Base-by-base conservation (phyloP, 2,113 vertebrate species). In the Vicugna pacos region DNA sequence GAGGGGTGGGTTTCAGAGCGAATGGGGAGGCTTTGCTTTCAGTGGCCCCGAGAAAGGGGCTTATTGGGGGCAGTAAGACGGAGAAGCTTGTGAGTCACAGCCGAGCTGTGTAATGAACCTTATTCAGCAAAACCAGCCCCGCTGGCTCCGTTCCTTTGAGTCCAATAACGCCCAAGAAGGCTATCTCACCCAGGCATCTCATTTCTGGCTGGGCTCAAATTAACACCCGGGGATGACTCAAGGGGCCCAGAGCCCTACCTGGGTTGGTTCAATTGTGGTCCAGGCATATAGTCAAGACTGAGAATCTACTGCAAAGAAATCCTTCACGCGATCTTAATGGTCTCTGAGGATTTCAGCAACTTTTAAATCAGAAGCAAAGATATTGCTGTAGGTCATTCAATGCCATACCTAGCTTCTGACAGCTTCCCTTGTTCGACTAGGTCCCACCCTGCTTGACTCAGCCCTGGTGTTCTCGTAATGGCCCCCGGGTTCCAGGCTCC, bases 61-160 rank as follows among this genome's bases (percentile, higher is more conserved):
- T 20, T 35, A 8, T 8, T 62, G 70, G 22, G 48, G 42, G 5
- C 0, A 0, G 19, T 7, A 13, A 52, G n/a, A 64, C 17, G 5
- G 54, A n/a, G 35, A 22, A 19, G 38, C 35, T 38, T 24, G 8
- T 8, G 35, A 35, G 20, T 35, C 15, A 14, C 8, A 3, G 19
- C n/a, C 6, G 32, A 19, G 24, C 58, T 22, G 16, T 32, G n/a
- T 30, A 26, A 9, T 22, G 82, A 64, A 64, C 4, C 26, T 70
- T 42, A 30, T 0, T 26, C 42, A 52, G 65, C 12, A 72, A 24
- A 52, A 73, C 22, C 54, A 62, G 73, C 19, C 19, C 42, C 42
- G 14, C 93, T 35, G 6, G 20, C 46, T 64, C 54, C 24, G 30
- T 48, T 24, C 56, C 13, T n/a, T 26, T 42, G 20, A 67, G 48